Conservation (phyloP, 2,888 invertebrate genomes). For the Melangyna quadrimaculata region DNA sequence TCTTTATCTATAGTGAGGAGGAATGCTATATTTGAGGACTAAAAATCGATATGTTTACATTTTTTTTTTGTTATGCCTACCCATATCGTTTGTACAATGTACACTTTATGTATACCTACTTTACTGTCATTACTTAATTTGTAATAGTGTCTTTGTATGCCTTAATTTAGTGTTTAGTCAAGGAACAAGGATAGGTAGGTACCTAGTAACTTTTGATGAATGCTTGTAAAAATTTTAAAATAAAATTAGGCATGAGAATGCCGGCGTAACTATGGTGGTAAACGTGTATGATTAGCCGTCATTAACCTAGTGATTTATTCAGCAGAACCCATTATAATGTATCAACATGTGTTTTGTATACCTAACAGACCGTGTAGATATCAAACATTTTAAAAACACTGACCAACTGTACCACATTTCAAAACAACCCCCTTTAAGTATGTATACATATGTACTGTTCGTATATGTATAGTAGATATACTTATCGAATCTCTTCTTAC, state of each 20-base stretch:
- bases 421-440: constrained; percentile 6
- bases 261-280: too few species aligned
- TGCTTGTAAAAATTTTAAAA: too few species aligned
- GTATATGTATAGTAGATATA: too few species aligned
- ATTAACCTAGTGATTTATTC: too few species aligned
- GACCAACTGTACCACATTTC: constrained; percentile 58
- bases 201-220: neutral
- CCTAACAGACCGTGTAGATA: neutral
- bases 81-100: neutral
- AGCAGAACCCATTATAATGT: too few species aligned
- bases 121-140: neutral
- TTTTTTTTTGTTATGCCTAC: constrained; percentile 6
- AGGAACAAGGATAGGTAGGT: too few species aligned
- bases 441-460: too few species aligned
- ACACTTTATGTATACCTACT: too few species aligned
- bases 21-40: constrained; percentile 56
- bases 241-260: too few species aligned
- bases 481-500: neutral
- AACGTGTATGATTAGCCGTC: too few species aligned
- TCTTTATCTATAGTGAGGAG: constrained; percentile 41
- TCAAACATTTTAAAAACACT: neutral
- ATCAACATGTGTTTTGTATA: too few species aligned
- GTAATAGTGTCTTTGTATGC: neutral
- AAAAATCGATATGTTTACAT: constrained; percentile 65
- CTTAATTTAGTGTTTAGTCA: neutral